phyloP scores from a whole-genome alignment of 2,888 invertebrate species.

The Leptinotarsa haldemani region DNA sequence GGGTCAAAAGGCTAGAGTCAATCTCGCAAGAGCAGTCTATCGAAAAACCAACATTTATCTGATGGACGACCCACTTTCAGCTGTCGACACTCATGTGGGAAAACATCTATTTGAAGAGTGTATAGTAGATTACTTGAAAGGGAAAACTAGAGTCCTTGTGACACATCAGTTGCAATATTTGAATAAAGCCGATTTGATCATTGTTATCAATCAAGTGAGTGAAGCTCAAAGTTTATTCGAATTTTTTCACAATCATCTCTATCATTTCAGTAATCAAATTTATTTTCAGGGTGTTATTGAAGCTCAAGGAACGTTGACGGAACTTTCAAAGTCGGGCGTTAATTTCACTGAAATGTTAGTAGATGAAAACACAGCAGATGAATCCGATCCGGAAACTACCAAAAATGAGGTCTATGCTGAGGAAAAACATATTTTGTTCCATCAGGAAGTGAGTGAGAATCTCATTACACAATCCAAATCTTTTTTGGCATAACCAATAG shows the following conservation, averaged over 20 bases:
- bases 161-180: slow-evolving; percentile 88
- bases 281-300: slow-evolving; percentile 46
- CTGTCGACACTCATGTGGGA: slow-evolving; percentile 32
- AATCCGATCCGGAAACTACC: slow-evolving; percentile 2
- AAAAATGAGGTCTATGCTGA: background rate
- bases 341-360: slow-evolving; percentile 48
- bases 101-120: slow-evolving; percentile 75
- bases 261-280: background rate
- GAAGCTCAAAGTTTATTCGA: background rate
- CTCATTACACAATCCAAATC: too few species aligned
- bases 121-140: slow-evolving; percentile 69
- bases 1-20: slow-evolving; percentile 36
- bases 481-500: too few species aligned
- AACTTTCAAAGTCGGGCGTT: slow-evolving; percentile 42
- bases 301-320: slow-evolving; percentile 48
- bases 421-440: too few species aligned
- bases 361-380: slow-evolving; percentile 29
- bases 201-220: slow-evolving; percentile 73
- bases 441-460: too few species aligned
- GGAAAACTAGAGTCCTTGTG: slow-evolving; percentile 81
- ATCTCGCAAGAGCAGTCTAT: slow-evolving; percentile 80
- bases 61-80: slow-evolving; percentile 75
- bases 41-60: slow-evolving; percentile 85
- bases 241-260: background rate
- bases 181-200: slow-evolving; percentile 73